Evolutionary conservation across 2,888 invertebrate genomes (phyloP).

Genomic region (Trichacis sp.): DNA sequence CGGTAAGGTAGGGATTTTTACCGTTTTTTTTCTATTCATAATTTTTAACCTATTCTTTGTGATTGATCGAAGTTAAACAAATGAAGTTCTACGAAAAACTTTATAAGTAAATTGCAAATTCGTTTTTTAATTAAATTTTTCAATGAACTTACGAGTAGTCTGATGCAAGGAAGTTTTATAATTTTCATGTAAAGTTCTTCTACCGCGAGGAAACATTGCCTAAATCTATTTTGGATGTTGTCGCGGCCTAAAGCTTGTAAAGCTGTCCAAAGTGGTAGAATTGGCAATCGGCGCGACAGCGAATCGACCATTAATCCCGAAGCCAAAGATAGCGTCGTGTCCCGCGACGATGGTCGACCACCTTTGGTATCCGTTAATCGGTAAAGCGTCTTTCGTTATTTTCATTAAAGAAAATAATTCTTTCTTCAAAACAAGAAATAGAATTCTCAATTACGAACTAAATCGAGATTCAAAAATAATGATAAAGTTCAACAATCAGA

Average conservation of each 20-base stretch:
- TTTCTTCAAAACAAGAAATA: too few relatives aligned
- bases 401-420: conserved; percentile 47
- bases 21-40: too few relatives aligned
- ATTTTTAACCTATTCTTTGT: too few relatives aligned
- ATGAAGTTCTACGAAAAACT: too few relatives aligned
- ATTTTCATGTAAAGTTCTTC: conserved; percentile 75
- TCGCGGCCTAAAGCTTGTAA: conserved; percentile 81
- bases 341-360: conserved; percentile 63
- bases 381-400: conserved; percentile 71
- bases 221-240: conserved; percentile 78
- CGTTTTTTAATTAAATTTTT: too few relatives aligned
- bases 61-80: too few relatives aligned
- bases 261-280: conserved; percentile 87
- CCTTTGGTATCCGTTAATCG: conserved; percentile 73
- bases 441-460: too few relatives aligned
- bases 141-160: conserved; percentile 79
- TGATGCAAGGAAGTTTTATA: conserved; percentile 76
- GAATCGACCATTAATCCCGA: conserved; percentile 70
- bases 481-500: too few relatives aligned
- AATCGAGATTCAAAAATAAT: too few relatives aligned
- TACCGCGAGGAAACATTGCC: conserved; percentile 81
- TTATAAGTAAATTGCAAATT: too few relatives aligned
- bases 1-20: too few relatives aligned
- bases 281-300: conserved; percentile 75
- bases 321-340: conserved; percentile 59